A percentile compares a stretch with the other conserved stretches of the same genome.
phyloP scores from a whole-genome alignment of 2,797 vertebrate genomes.

The Sternotherus odoratus region DNA sequence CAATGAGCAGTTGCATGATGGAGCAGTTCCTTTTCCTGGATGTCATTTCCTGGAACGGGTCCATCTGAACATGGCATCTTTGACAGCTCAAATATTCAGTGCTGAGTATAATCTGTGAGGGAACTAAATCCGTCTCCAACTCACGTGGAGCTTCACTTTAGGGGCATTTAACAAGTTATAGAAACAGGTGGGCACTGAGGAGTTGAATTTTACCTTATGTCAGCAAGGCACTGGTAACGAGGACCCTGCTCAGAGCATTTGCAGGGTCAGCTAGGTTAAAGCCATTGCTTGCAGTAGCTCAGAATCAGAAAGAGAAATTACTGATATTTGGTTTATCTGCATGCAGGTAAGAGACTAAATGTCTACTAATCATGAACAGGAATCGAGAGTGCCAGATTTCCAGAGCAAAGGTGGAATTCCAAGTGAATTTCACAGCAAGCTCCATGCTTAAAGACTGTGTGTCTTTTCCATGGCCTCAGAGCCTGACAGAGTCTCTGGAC shows the following conservation, averaged over 20 bases:
- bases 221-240: rapidly evolving
- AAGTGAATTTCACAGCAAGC: neutral
- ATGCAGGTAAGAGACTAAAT: no score
- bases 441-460: neutral
- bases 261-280: neutral
- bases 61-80: neutral
- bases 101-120: slow-evolving; percentile 6
- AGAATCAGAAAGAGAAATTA: neutral
- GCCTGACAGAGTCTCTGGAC: neutral
- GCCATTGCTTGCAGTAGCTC: neutral
- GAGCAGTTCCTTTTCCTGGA: neutral
- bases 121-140: neutral
- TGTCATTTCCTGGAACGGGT: neutral
- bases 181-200: neutral
- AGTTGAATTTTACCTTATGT: neutral
- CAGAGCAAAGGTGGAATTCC: neutral
- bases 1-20: neutral
- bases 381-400: neutral
- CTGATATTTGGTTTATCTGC: neutral
- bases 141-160: neutral
- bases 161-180: neutral
- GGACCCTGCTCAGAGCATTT: neutral
- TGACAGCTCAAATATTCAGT: neutral
- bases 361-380: neutral
- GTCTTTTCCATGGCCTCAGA: rapidly evolving